Percentiles rank a stretch among this genome's conserved stretches.
These are phyloP conservation scores for Pardosa pseudoannulata DNA, from an alignment of 2,888 invertebrate genomes.

Conservation along the genomic window DNA sequence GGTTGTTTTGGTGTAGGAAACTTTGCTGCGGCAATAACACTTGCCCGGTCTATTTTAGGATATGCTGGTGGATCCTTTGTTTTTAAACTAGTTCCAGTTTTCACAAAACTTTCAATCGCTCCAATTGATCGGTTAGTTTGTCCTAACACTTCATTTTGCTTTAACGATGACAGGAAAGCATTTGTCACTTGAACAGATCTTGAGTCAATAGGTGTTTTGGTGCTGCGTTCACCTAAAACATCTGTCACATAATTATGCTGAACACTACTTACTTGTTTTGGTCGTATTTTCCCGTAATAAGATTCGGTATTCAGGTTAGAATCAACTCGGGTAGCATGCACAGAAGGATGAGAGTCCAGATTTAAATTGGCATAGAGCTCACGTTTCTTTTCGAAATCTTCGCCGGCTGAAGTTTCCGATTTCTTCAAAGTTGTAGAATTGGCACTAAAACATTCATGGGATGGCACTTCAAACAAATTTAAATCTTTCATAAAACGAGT, in stretches of 20 bases:
- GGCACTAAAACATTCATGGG: conserved; percentile 60
- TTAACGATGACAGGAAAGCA: conserved; percentile 41
- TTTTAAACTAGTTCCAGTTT: conserved; percentile 37
- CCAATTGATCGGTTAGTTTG: conserved; percentile 48
- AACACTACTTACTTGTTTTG: conserved; percentile 35
- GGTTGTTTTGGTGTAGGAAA: conserved; percentile 75
- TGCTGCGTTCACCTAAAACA: not conserved
- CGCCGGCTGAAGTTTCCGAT: conserved; percentile 73
- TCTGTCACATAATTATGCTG: conserved; percentile 16
- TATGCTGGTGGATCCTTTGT: conserved; percentile 62
- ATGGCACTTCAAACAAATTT: conserved; percentile 73
- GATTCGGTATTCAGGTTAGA: conserved; percentile 30
- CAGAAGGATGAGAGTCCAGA: conserved; percentile 33
- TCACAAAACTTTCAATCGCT: conserved; percentile 66
- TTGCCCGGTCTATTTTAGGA: conserved; percentile 83
- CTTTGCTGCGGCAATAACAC: conserved; percentile 87
- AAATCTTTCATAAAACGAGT: conserved; percentile 73
- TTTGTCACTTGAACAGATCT: conserved; percentile 21
- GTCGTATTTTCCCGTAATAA: conserved; percentile 62
- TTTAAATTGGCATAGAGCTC: conserved; percentile 72
- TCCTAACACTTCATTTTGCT: conserved; percentile 27
- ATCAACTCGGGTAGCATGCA: conserved; percentile 16
- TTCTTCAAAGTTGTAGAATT: conserved; percentile 68
- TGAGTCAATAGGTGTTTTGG: conserved; percentile 16
- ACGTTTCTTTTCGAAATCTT: conserved; percentile 73